Conservation (phyloP, 2,113 vertebrate genomes). For the Formicarius rufipectus region DNA sequence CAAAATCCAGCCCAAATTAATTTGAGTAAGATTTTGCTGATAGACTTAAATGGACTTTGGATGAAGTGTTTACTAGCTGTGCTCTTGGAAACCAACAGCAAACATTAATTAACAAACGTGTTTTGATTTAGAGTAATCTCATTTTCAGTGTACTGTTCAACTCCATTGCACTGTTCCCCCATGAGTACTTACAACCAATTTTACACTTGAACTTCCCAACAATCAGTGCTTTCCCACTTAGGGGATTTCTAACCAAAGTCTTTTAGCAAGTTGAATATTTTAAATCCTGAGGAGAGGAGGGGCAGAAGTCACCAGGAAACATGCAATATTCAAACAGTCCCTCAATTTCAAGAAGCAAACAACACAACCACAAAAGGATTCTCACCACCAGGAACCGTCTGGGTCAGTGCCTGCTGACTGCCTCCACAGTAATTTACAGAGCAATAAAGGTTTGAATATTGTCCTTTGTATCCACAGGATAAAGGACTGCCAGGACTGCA, state of each 20-base stretch:
- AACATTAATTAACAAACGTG: background rate
- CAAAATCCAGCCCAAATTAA: background rate
- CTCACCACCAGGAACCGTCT: background rate
- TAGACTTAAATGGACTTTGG: background rate
- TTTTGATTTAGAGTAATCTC: background rate
- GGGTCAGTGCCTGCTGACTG: background rate
- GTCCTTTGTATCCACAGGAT: background rate
- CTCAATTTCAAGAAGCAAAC: background rate
- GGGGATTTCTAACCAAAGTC: background rate
- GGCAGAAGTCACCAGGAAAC: background rate
- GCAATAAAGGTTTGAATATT: background rate
- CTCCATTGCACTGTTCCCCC: background rate
- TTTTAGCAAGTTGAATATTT: constrained; percentile 13
- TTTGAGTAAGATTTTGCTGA: background rate
- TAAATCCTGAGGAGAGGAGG: background rate
- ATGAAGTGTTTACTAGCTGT: background rate
- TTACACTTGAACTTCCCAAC: constrained; percentile 18
- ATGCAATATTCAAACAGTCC: background rate
- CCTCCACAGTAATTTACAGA: background rate
- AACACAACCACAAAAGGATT: constrained; percentile 3
- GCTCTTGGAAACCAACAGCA: background rate
- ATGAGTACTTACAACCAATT: background rate
- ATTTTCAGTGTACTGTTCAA: background rate
- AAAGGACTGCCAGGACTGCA: background rate
- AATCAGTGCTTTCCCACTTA: background rate